These are phyloP conservation scores for Suncus etruscus DNA, from an alignment of 2,113 vertebrate species.

Conservation along the genomic window DNA sequence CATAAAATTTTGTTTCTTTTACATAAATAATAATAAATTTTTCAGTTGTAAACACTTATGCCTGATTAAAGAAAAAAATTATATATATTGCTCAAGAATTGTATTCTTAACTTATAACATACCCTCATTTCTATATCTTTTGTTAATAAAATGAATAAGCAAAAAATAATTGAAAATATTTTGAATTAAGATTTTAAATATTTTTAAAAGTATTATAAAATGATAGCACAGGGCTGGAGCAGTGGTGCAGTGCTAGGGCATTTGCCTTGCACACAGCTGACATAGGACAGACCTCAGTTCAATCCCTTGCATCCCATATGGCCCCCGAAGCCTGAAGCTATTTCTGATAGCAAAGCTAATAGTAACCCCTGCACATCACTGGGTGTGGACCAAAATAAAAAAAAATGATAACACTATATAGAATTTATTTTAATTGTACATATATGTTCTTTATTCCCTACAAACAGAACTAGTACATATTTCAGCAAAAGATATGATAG, in stretches of 20 bases:
- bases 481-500: background rate
- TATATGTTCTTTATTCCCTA: background rate
- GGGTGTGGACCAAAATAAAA: too few relatives aligned
- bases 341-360: too few relatives aligned
- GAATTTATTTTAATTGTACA: background rate
- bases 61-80: background rate
- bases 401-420: background rate
- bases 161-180: too few relatives aligned
- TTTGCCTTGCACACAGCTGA: too few relatives aligned
- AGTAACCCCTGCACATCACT: too few relatives aligned
- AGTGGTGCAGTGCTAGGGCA: too few relatives aligned
- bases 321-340: too few relatives aligned
- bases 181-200: background rate
- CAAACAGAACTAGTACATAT: background rate
- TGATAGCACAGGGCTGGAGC: too few relatives aligned
- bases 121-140: background rate
- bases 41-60: background rate
- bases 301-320: too few relatives aligned
- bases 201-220: constrained; percentile 14
- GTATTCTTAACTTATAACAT: background rate
- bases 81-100: background rate
- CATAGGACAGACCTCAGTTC: too few relatives aligned
- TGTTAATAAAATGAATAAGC: background rate
- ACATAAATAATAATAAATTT: background rate
- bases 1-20: background rate